A percentile compares a stretch with the other conserved stretches of the same genome.
These are phyloP conservation scores for Drosophila equinoxialis DNA, from an alignment of 1,140 invertebrate species.

Conservation along the genomic window DNA sequence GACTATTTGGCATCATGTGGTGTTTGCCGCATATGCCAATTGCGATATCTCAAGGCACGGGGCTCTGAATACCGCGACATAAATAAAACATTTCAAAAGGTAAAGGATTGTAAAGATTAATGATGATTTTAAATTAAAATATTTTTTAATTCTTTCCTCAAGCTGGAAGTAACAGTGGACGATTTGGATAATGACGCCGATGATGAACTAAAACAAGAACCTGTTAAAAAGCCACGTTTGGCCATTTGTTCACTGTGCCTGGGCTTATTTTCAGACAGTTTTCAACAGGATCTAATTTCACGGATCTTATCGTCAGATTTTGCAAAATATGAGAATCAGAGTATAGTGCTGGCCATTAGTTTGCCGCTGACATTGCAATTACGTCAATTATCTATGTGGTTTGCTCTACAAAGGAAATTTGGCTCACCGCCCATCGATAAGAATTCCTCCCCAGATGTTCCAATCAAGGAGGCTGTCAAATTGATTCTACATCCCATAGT, in stretches of 20 bases:
- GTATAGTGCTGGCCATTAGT: conserved; percentile 82
- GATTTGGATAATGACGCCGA: neutral
- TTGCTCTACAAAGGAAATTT: conserved; percentile 82
- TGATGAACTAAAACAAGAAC: conserved; percentile 19
- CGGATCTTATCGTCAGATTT: conserved; percentile 81
- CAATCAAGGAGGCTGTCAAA: conserved; percentile 76
- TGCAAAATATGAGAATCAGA: conserved; percentile 80
- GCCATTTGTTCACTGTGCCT: conserved; percentile 86
- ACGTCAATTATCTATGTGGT: conserved; percentile 83
- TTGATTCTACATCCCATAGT: conserved; percentile 72
- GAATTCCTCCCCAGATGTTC: conserved; percentile 63
- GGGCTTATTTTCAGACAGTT: conserved; percentile 85
- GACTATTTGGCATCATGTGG: conserved; percentile 81
- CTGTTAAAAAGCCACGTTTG: conserved; percentile 75
- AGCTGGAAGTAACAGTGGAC: conserved; percentile 57
- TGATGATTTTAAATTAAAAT: conserved; percentile 8
- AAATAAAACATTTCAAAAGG: conserved; percentile 75
- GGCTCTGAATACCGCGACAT: conserved; percentile 83
- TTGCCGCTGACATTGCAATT: conserved; percentile 82
- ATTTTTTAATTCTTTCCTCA: conserved; percentile 5
- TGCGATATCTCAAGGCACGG: conserved; percentile 84
- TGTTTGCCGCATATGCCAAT: conserved; percentile 85
- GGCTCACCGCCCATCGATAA: conserved; percentile 44
- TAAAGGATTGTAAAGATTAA: conserved; percentile 45
- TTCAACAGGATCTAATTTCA: conserved; percentile 83